Evolutionary conservation across 2,113 vertebrate genomes (phyloP), one percentile per base, ranked within the genome.

Genomic region (Hippocampus guttulatus): DNA sequence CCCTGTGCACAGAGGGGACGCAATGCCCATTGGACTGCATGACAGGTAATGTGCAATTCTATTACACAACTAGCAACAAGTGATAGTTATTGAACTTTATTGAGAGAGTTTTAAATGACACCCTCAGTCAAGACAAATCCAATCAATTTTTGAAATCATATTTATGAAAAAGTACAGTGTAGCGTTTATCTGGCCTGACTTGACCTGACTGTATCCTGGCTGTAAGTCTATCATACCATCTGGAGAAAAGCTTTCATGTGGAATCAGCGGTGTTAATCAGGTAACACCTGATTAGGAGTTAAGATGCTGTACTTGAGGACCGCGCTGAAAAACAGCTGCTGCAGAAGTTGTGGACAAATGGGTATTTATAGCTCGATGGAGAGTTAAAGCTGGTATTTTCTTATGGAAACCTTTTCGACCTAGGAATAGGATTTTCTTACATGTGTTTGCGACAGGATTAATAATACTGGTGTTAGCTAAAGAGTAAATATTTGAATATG

Each of bases 1-100:
- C 89, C 93, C 93, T 91, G 83, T 93, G 62, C 92, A 94, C 88
- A 89, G 94, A 87, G 95, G 91, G 80, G 93, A 96, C 82, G 85
- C 93, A 30, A 90, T 94, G 91, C 91, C 93, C 83, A 83, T 94
- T 30, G 88, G 91, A 84, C 91, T 94, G 45, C 92, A 87, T 81
- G 94, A 95, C 87, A 92, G 94, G 94, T 95, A 92, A 85, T 75
- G 81, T 74, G 2, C 57, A 73, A 33, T 41, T 5, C 12, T 47
- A 14, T 65, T 47, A 65, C 41, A 65, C 41, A 15, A 65, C 3
- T 16, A 47, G 64, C 11, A 65, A 27, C 8, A 65, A 47, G 21
- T 45, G 41, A 23, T 23, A 33, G 14, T 16, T 30, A 5, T 60
- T 60, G 2, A 15, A 60, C 12, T 65, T 65, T 64, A 43, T 23